Conservation (phyloP, 2,888 invertebrate species). For the Horisme vitalbata region DNA sequence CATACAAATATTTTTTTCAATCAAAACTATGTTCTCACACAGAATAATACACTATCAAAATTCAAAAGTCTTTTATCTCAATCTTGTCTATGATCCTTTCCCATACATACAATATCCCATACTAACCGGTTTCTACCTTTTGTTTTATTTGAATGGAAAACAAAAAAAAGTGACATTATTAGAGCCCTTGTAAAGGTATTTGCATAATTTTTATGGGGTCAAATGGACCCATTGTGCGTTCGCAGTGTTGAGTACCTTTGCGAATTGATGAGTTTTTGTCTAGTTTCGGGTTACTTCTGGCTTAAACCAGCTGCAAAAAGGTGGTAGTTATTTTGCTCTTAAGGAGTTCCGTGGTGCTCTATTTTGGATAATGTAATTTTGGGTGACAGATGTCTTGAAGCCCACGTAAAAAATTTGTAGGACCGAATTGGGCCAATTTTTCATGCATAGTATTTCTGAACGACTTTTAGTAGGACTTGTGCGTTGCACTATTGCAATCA, state of each 20-base stretch:
- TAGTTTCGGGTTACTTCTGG: conserved; percentile 36
- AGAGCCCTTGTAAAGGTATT: conserved; percentile 55
- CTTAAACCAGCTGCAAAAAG: too few relatives aligned
- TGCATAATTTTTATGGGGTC: conserved; percentile 59
- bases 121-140: conserved; percentile 32
- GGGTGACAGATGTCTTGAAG: too few relatives aligned
- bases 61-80: conserved; percentile 45
- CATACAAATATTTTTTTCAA: conserved; percentile 19
- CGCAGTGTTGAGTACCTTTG: conserved; percentile 39
- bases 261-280: conserved; percentile 41
- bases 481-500: too few relatives aligned
- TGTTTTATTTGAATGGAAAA: conserved; percentile 42
- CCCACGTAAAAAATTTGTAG: too few relatives aligned
- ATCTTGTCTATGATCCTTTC: conserved; percentile 49
- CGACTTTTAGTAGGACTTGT: too few relatives aligned
- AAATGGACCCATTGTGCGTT: conserved; percentile 43
- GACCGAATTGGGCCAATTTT: too few relatives aligned
- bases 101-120: conserved; percentile 51
- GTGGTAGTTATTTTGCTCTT: too few relatives aligned
- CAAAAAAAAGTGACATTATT: conserved; percentile 54
- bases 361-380: too few relatives aligned
- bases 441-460: too few relatives aligned
- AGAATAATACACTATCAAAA: conserved; percentile 29
- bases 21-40: conserved; percentile 32
- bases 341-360: too few relatives aligned